Percentiles rank a stretch among this genome's conserved stretches.
Evolutionary conservation across 2,797 vertebrate species (phyloP).

Genomic region (Sebastes cheni): DNA sequence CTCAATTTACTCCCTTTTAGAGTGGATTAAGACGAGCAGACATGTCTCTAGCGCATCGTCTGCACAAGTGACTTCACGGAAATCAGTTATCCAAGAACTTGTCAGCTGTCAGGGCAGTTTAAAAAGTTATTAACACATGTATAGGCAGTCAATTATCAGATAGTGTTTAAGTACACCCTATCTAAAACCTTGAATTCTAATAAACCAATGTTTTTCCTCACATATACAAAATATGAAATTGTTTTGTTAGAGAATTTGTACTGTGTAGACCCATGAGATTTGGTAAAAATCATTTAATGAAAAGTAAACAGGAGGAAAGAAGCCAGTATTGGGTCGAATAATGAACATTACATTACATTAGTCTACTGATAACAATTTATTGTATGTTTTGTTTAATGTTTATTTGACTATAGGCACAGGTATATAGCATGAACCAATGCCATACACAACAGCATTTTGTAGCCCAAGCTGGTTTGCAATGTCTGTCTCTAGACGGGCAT

Average conservation of each 20-base stretch:
- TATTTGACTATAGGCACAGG: not conserved
- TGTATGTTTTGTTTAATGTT: not conserved
- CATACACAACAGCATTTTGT: not conserved
- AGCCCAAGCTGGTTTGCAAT: not conserved
- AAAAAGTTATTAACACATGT: not conserved
- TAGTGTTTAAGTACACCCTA: not conserved
- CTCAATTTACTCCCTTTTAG: constrained; percentile 49
- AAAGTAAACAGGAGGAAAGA: not conserved
- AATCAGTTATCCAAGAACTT: constrained; percentile 6
- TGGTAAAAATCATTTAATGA: too few relatives aligned
- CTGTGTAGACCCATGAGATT: not conserved
- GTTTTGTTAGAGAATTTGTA: not conserved
- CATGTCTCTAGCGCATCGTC: not conserved
- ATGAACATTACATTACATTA: not conserved
- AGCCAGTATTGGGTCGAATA: not conserved
- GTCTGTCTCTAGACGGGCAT: not conserved
- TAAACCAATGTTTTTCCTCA: not conserved
- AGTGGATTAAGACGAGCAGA: constrained; percentile 40
- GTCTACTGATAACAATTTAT: not conserved
- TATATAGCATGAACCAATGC: not conserved
- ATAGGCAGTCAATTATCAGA: not conserved
- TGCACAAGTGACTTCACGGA: not conserved
- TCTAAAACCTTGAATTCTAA: not conserved
- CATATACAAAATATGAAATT: not conserved
- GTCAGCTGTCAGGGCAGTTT: not conserved